These are phyloP conservation scores for Seira ritae DNA, from an alignment of 2,888 invertebrate genomes.

Conservation along the genomic window DNA sequence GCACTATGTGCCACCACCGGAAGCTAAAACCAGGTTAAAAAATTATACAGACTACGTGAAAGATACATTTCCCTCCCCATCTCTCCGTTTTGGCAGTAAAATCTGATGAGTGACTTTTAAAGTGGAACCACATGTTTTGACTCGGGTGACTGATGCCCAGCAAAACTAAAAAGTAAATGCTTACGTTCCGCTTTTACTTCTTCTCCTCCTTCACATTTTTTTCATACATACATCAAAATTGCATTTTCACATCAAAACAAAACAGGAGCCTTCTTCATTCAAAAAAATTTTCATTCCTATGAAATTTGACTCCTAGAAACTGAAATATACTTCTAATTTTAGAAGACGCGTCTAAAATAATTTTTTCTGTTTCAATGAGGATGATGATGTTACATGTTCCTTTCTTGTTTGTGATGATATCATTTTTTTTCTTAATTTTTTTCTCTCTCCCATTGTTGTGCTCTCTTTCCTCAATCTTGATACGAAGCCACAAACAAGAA, in stretches of 20 bases:
- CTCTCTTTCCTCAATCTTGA: conserved; percentile 21
- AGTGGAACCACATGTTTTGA: conserved; percentile 65
- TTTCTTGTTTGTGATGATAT: conserved; percentile 19
- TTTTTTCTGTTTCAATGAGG: background rate
- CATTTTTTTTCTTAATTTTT: conserved; percentile 9
- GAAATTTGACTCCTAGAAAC: background rate
- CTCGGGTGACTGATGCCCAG: conserved; percentile 65
- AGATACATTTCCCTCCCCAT: background rate
- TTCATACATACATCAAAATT: background rate
- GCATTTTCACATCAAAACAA: background rate
- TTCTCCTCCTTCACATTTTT: too few relatives aligned
- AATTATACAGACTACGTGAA: conserved; percentile 20
- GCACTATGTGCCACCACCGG: too few relatives aligned
- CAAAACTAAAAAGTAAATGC: conserved; percentile 58
- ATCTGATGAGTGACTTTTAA: conserved; percentile 64
- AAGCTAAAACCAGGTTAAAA: conserved; percentile 52
- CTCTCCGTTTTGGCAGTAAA: conserved; percentile 46
- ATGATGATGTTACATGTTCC: background rate
- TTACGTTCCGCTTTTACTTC: conserved; percentile 57
- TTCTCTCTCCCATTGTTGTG: conserved; percentile 6
- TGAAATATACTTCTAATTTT: conserved; percentile 19
- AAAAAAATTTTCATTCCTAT: background rate
- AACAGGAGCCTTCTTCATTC: background rate
- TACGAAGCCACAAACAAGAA: background rate
- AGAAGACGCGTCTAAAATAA: background rate